Base-by-base conservation (phyloP, 2,888 invertebrate species). In the Stenurella melanura region DNA sequence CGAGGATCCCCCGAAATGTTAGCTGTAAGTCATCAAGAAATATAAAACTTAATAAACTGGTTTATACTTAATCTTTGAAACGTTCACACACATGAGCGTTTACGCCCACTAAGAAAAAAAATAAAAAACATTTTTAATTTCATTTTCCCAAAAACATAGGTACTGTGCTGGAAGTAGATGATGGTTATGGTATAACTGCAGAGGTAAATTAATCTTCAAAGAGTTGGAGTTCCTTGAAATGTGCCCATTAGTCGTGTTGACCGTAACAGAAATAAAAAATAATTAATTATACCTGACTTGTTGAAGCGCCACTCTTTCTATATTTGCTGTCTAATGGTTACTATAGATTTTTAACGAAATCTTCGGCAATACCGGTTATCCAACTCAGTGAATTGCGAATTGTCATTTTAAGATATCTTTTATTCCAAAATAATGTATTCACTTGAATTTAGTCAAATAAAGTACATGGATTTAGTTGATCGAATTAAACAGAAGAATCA, bases 1-100 rank as follows among this genome's bases (percentile, higher is more conserved):
- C 89, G 89, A 85, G 87, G 89, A 83, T 89, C 90, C 87, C 89
- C 90, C 72, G 89, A 90, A 86, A 86, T 90, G 78, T 85, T 90
- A 82, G 88, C 89, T 78, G 90, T 90, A 88, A 90, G 90, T 89
- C 79, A 30, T 26, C 26, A 42, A 19, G 54, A 72, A 61, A 63
- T 50, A 21, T 61, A 60, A 60, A 70, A 70, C 61, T 61, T 58
- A 58, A 58, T n/a, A 50, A 70, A 70, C 69, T 70, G 72, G 72
- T 72, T 70, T 18, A 19, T 30, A 19, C 30, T 6, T 1, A 19
- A 9, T 26, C 38, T 58, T 30, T 15, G 58, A 34, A 21, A n/a
- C 19, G 18, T 50, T 21, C 38, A 60, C 50, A 21, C 19, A 17
- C 19, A 17, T n/a, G 15, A 42, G n/a, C 69, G 57, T 58, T n/a